These are phyloP conservation scores for Drosophila willistoni DNA, from an alignment of 1,140 invertebrate genomes.

Conservation along the genomic window DNA sequence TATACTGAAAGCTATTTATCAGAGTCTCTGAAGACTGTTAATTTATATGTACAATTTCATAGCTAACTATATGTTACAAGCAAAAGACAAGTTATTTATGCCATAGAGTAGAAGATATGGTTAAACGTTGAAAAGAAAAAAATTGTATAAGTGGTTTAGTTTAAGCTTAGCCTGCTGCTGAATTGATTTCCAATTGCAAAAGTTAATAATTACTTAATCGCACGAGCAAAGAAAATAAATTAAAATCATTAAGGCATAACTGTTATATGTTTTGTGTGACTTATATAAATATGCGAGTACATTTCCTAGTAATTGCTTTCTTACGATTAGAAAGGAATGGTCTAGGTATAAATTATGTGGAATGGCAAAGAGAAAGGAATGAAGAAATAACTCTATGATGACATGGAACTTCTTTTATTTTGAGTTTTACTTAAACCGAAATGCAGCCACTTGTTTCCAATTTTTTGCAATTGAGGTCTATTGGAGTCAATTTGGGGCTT, in stretches of 20 bases:
- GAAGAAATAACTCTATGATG: neutral
- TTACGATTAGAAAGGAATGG: neutral
- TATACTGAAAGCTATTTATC: slow-evolving; percentile 30
- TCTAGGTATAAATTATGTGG: neutral
- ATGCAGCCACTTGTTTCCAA: no score
- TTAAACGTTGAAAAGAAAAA: slow-evolving; percentile 28
- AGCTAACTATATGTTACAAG: slow-evolving; percentile 6
- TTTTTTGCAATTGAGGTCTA: no score
- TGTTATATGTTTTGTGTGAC: neutral
- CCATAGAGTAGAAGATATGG: slow-evolving; percentile 21
- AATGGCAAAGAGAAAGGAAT: neutral
- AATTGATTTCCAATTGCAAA: slow-evolving; percentile 2
- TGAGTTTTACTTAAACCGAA: no score
- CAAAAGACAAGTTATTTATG: slow-evolving; percentile 33
- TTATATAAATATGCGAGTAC: slow-evolving; percentile 4
- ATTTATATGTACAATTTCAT: slow-evolving; percentile 31
- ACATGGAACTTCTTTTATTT: no score
- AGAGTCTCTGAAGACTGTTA: slow-evolving; percentile 38
- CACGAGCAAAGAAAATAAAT: neutral
- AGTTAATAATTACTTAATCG: slow-evolving; percentile 37
- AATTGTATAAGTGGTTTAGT: slow-evolving; percentile 47
- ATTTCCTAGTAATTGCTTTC: neutral
- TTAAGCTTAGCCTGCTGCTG: slow-evolving; percentile 13
- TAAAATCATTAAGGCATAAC: neutral
- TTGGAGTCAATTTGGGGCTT: no score